Conservation (phyloP, 2,888 invertebrate genomes). For the Parnassius smintheus region DNA sequence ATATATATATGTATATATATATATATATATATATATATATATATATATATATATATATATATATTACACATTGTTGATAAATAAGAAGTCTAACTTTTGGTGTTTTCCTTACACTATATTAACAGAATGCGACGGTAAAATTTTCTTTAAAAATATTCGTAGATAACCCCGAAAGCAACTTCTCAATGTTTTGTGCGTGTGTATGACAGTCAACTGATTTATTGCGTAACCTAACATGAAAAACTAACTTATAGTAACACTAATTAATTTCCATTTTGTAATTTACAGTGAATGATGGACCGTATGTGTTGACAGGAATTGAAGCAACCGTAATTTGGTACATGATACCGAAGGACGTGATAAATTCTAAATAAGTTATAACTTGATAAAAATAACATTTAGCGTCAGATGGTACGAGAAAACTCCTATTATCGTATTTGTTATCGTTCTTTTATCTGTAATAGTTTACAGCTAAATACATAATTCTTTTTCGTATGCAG, state of each 20-base stretch:
- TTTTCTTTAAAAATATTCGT: slow-evolving; percentile 47
- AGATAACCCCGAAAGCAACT: slow-evolving; percentile 64
- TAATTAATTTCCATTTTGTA: slow-evolving; percentile 45
- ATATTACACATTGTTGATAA: slow-evolving; percentile 31
- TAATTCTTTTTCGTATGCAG: slow-evolving; percentile 55
- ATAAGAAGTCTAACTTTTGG: slow-evolving; percentile 69
- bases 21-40: too few relatives aligned
- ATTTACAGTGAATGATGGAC: slow-evolving; percentile 43
- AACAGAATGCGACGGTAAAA: slow-evolving; percentile 47
- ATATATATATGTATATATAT: too few relatives aligned
- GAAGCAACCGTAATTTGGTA: slow-evolving; percentile 16
- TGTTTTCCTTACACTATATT: slow-evolving; percentile 70
- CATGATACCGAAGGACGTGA: slow-evolving; percentile 27
- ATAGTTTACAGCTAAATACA: slow-evolving; percentile 74
- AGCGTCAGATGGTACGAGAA: slow-evolving; percentile 55
- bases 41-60: slow-evolving; percentile 6
- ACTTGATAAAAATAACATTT: slow-evolving; percentile 34
- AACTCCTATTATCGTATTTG: slow-evolving; percentile 60
- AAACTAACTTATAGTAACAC: slow-evolving; percentile 40
- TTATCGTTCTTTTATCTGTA: slow-evolving; percentile 54
- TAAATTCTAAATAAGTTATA: slow-evolving; percentile 27
- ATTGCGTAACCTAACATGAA: slow-evolving; percentile 44
- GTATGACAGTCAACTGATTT: slow-evolving; percentile 58
- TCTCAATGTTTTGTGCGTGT: slow-evolving; percentile 62
- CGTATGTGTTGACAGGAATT: slow-evolving; percentile 30